Percentiles rank a stretch among this genome's conserved stretches.
phyloP scores from a whole-genome alignment of 2,113 vertebrate genomes.

The Anguilla japonica region DNA sequence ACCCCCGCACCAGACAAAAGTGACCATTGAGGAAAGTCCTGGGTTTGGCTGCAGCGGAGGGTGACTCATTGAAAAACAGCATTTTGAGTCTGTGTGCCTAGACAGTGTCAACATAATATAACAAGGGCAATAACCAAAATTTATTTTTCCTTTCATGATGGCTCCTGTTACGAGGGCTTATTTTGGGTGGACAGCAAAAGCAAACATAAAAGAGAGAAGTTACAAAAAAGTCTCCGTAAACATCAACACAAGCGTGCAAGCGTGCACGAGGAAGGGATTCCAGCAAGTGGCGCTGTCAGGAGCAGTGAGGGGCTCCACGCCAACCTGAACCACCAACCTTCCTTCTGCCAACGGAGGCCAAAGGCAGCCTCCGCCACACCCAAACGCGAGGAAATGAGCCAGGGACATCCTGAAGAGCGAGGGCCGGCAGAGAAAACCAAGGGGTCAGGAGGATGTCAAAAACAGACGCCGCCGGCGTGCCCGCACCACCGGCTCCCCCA shows the following conservation, averaged over 20 bases:
- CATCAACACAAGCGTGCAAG: background rate
- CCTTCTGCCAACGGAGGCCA: background rate
- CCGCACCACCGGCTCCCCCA: background rate
- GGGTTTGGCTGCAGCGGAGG: background rate
- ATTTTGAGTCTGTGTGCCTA: background rate
- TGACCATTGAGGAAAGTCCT: background rate
- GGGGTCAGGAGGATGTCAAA: background rate
- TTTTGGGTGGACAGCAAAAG: background rate
- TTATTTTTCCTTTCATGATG: background rate
- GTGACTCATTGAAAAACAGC: background rate
- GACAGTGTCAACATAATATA: background rate
- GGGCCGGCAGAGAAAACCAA: background rate
- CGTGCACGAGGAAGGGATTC: background rate
- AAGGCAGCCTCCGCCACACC: background rate
- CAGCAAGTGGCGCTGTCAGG: background rate
- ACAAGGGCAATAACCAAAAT: background rate
- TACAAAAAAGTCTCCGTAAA: conserved; percentile 17
- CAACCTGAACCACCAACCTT: background rate
- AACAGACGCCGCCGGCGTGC: background rate
- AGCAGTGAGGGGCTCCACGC: background rate
- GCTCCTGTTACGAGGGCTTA: background rate
- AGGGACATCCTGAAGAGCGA: background rate
- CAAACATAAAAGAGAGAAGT: conserved; percentile 1
- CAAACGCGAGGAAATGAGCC: background rate
- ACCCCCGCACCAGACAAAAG: background rate